Evolutionary conservation across 2,888 invertebrate species (phyloP).

Genomic region (Ophion obscuratus): DNA sequence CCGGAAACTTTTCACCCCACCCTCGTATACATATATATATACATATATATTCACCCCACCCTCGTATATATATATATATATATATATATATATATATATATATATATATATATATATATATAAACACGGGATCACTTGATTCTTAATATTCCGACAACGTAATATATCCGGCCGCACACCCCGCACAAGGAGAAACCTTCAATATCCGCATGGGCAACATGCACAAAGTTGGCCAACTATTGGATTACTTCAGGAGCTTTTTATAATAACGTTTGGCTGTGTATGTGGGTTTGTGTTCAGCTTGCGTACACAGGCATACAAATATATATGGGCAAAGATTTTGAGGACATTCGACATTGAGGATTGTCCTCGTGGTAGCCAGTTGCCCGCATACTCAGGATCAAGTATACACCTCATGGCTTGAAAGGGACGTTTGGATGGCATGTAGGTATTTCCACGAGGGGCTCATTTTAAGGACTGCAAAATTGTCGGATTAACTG

Average conservation of each 20-base stretch:
- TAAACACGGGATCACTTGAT: not conserved
- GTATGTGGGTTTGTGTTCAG: not conserved
- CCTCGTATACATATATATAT: too few species aligned
- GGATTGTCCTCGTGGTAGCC: too few species aligned
- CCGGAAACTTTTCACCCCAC: too few species aligned
- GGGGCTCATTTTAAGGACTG: not conserved
- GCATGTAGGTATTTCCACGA: not conserved
- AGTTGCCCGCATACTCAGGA: too few species aligned
- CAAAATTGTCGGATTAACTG: not conserved
- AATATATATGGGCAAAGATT: not conserved
- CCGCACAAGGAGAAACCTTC: not conserved
- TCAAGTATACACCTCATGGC: too few species aligned
- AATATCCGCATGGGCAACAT: not conserved
- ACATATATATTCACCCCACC: not conserved
- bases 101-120: not conserved
- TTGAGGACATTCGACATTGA: not conserved
- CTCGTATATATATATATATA: not conserved
- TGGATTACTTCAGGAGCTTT: conserved; percentile 1
- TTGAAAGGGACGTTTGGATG: too few species aligned
- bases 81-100: not conserved
- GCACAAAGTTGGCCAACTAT: not conserved
- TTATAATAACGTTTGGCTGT: not conserved
- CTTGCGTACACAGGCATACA: too few species aligned
- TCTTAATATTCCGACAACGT: conserved; percentile 37
- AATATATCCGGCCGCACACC: not conserved